These are phyloP conservation scores for Ennomos erosarius DNA, from an alignment of 2,888 invertebrate species.

Conservation along the genomic window DNA sequence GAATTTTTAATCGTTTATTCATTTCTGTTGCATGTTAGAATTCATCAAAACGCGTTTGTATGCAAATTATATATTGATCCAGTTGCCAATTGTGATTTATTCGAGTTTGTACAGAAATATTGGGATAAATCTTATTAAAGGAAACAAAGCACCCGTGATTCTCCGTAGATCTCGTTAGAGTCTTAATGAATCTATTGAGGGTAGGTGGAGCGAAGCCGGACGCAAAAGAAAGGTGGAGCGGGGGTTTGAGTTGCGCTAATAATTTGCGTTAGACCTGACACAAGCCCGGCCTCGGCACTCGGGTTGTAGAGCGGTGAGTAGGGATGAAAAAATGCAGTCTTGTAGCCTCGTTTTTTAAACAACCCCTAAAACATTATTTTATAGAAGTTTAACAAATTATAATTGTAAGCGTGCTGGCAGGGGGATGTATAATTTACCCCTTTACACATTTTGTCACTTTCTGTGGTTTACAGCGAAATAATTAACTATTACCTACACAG, in stretches of 20 bases:
- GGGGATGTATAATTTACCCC: too few relatives aligned
- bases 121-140: constrained; percentile 77
- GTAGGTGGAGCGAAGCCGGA: constrained; percentile 73
- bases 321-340: constrained; percentile 6
- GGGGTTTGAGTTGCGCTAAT: constrained; percentile 74
- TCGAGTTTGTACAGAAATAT: constrained; percentile 40
- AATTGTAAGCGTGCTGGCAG: too few relatives aligned
- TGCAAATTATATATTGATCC: constrained; percentile 52
- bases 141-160: constrained; percentile 81
- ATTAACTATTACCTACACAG: too few relatives aligned
- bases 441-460: too few relatives aligned
- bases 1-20: constrained; percentile 57
- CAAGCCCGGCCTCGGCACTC: constrained; percentile 34
- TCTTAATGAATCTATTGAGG: constrained; percentile 84
- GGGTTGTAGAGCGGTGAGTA: constrained; percentile 22
- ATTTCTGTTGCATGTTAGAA: constrained; percentile 48
- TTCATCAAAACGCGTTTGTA: constrained; percentile 50
- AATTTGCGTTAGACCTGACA: constrained; percentile 70
- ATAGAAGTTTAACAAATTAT: too few relatives aligned
- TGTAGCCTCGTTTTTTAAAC: not conserved
- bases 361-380: too few relatives aligned
- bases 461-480: too few relatives aligned
- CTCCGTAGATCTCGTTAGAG: constrained; percentile 81
- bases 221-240: constrained; percentile 62
- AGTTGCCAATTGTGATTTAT: constrained; percentile 43